Base-by-base conservation (phyloP, 1,140 invertebrate genomes). In the Aphelenchoides besseyi region DNA sequence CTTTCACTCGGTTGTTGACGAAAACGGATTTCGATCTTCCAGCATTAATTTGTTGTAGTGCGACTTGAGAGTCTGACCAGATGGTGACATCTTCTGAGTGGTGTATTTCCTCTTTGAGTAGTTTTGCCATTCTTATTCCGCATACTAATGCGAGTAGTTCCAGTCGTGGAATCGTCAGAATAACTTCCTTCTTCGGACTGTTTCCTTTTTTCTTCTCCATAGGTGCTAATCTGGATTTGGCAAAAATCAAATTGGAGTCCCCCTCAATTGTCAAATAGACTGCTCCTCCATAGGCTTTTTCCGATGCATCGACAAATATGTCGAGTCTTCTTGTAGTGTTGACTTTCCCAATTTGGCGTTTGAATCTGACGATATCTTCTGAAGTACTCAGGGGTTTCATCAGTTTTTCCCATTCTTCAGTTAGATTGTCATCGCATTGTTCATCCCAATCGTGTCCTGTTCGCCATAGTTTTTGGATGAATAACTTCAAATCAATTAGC, bases 91-190 rank as follows among this genome's bases (percentile, higher is more conserved):
- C 12, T 48, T 48, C 23, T 12, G 23, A 48, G 41, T 23, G 12
- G 12, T 23, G 12, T 12, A 48, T 23, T 48, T 48, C 41, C 23
- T 48, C 8, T 9, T 9, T 9, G 18, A 59, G 8, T 9, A 59
- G 8, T 59, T 8, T 59, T 8, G 57, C 57, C 57, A 59, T 26
- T 59, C 23, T 18, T 23, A 18, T 26, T 18, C 9, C 57, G 9
- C 57, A 9, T 9, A 9, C 8, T 16, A 59, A 9, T 16, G 18
- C 8, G 9, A 26, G 8, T 41, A 59, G 8, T 59, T 59, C 57
- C 57, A 9, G 8, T 59, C 57, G 9, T 8, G 57, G 57, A 59
- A 59, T 59, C 30, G 57, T 59, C 18, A 59, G 57, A 9, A 23
- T 23, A 12, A 23, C 41, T 59, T 59, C 8, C 9, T 59, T 8